Evolutionary conservation across 2,797 vertebrate species (phyloP), one percentile per base, ranked within the genome.

Genomic region (Neomorphus geoffroyi): DNA sequence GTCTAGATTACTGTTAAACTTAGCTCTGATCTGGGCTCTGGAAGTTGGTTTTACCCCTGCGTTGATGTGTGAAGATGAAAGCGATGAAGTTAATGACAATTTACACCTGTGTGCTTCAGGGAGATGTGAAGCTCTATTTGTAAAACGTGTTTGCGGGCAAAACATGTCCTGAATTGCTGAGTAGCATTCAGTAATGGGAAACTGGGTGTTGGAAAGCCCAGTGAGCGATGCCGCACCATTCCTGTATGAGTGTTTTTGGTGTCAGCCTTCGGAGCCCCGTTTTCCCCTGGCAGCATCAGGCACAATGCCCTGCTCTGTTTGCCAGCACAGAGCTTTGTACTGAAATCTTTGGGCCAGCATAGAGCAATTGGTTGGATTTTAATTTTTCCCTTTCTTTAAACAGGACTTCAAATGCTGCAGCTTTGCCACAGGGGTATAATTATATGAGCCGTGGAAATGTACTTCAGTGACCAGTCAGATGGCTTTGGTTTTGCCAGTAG

Each of bases 381-480:
- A 67, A 84, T 94, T 90, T 86, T 81, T 86, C 45, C 58, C 24
- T 58, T 88, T 90, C 71, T 93, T 91, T 26, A 88, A 92, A 62
- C 43, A 53, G 66, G 62, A 32, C 73, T 90, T 94, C 62, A 82
- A 88, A 86, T 90, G 82, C 54, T 88, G 7, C 66, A 70, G 75
- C 70, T 79, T 78, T 95, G 82, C 91, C 78, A 73, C 50, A 16
- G 73, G 64, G 57, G 48, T 77, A 16, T 94, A 81, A 90, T 95
- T 92, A 67, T 43, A 67, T 81, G 84, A 90, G 41, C 66, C 45
- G 17, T 57, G 64, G 90, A 73, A 79, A 91, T 18, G 35, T 73
- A 70, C 62, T 90, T 92, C 74, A 61, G 32, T 94, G 91, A 81
- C 94, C 87, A 94, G 92, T 93, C 80, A 77, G 67, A 96, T 80